Evolutionary conservation across 2,113 vertebrate genomes (phyloP), one percentile per base, ranked within the genome.

Genomic region (Clarias gariepinus): DNA sequence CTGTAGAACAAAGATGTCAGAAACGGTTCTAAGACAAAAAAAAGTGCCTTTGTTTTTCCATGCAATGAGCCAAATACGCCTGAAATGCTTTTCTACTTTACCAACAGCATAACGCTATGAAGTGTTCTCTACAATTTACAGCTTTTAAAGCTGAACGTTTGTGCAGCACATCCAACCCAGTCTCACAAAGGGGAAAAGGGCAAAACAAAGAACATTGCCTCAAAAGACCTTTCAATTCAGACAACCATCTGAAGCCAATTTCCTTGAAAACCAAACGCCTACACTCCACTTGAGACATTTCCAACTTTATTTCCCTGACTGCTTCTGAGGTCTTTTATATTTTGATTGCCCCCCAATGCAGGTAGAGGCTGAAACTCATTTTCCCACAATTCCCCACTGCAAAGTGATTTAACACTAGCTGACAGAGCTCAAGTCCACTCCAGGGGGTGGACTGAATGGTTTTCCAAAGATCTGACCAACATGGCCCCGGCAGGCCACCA

Each of bases 391-490:
- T 79, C 63, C 80, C 81, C 53, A 71, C 57, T 52, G 82, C 25
- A 15, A 81, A 11, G 69, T 83, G 81, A 74, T 86, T 87, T 88
- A 88, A 91, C 86, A 82, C 60, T 63, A 78, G 25, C 53, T 86
- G 88, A 91, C 86, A 88, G 85, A 10, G 33, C 83, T 73, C 86
- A 74, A 83, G 91, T 89, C 74, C 82, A 85, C 85, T 91, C 87
- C 61, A 25, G 86, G 88, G 88, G 74, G 71, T 16, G 86, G 74
- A 87, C 87, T 84, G 83, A 84, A 60, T 86, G 79, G 85, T 87
- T 84, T 52, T 87, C 89, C 68, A 86, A 93, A 92, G 90, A 66
- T 33, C 86, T 87, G 90, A 90, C 90, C 91, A 66, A 63, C 57
- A 63, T 81, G 61, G 53, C 63, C 91, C 84, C 41, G 53, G 85